Evolutionary conservation across 64 coral and sea anemone genomes (phyloP), one percentile per base, ranked within the genome.

Genomic region (Porites lutea): DNA sequence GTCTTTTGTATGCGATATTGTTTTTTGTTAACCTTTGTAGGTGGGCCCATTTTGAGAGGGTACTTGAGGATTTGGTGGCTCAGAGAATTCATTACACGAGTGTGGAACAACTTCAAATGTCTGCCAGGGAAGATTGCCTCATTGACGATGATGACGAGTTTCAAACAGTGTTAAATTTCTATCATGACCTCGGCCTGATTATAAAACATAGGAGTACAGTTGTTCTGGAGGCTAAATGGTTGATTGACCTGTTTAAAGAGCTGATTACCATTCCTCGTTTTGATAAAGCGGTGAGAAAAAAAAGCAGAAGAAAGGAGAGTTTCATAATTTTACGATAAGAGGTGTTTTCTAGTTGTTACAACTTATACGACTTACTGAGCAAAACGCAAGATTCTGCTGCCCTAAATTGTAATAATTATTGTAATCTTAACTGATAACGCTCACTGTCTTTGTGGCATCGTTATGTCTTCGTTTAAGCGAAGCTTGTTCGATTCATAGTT

Each of bases 161-260:
- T 20, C 13, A 55, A 44, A 78, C 75, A 37, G 80, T 90, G 88
- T 44, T 90, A 58, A 80, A 90, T 15, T 90, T 90, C 55, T 90
- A 79, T 53, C 88, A 90, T 46, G 88, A 90, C 48, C 77, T 90
- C 20, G 74, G 88, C 19, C 55, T 90, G 75, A 90, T 90, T 49
- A 69, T 90, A 44, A 90, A 27, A 53, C 77, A 90, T 43, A 52
- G 58, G 7, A 70, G 55, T 48, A 90, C 88, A 70, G 88, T 90
- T 15, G 88, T 90, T n/a, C 48, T 90, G 45, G 54, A 80, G 77
- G 60, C 59, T 67, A 52, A 90, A 51, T 90, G 88, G 88, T 75
- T 90, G 8, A 80, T 90, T 43, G 77, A 90, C 44, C 63, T 90
- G 37, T 90, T 90, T 61, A 90, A 51, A 60, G 58, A 90, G 43